These are phyloP conservation scores for Silurus asotus DNA, from an alignment of 2,113 vertebrate species.

Conservation along the genomic window DNA sequence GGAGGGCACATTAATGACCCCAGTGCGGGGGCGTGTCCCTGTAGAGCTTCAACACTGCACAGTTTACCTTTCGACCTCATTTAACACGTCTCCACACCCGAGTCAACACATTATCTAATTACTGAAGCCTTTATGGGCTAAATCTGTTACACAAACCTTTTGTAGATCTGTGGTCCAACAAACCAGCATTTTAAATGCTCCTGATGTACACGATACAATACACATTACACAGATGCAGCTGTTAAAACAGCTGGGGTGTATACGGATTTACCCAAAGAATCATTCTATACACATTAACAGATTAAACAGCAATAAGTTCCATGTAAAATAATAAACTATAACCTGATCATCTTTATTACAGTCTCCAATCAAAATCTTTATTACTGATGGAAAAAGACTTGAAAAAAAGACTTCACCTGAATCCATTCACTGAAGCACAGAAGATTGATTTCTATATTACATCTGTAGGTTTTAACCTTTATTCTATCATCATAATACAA, in stretches of 20 bases:
- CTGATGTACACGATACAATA: conserved; percentile 10
- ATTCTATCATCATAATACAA: conserved; percentile 32
- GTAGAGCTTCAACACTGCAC: background rate
- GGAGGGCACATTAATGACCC: background rate
- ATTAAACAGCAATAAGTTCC: background rate
- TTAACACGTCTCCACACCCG: conserved; percentile 11
- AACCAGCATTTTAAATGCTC: background rate
- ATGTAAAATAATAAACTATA: background rate
- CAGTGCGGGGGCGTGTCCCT: background rate
- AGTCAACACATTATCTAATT: conserved; percentile 1
- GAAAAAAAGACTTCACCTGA: conserved; percentile 52
- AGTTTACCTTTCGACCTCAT: conserved; percentile 6
- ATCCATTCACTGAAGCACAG: conserved; percentile 22
- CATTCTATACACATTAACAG: background rate
- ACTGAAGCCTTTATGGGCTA: conserved; percentile 1
- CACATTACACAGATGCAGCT: background rate
- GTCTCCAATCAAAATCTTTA: conserved; percentile 37
- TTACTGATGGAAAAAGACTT: conserved; percentile 46
- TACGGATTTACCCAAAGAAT: background rate
- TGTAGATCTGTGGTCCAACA: background rate
- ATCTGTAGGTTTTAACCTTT: background rate
- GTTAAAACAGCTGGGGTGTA: conserved; percentile 9
- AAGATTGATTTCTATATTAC: conserved; percentile 24
- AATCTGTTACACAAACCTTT: background rate
- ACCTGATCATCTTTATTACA: conserved; percentile 3